Conservation (phyloP, 2,888 invertebrate genomes). For the Catocala sponsa region DNA sequence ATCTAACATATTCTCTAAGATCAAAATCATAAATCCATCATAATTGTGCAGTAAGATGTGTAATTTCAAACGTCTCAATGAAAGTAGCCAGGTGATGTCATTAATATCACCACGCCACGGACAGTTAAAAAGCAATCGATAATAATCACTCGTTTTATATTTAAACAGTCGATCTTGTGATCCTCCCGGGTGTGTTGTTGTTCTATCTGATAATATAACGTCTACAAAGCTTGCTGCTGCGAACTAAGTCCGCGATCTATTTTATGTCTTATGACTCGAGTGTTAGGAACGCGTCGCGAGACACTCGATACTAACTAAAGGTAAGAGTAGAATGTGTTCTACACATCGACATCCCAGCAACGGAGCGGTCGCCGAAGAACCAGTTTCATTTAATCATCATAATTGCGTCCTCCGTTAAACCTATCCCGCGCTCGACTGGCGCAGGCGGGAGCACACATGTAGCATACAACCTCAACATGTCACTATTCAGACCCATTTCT, state of each 20-base stretch:
- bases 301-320: constrained; percentile 48
- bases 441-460: constrained; percentile 57
- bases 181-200: constrained; percentile 43
- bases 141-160: constrained; percentile 39
- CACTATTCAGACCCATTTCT: constrained; percentile 43
- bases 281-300: constrained; percentile 36
- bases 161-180: constrained; percentile 34
- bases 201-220: constrained; percentile 40
- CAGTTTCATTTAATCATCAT: constrained; percentile 86
- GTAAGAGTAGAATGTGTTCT: constrained; percentile 64
- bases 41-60: no score
- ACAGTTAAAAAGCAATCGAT: constrained; percentile 19
- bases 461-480: constrained; percentile 33
- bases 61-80: background rate
- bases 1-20: no score
- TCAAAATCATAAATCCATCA: no score
- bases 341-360: constrained; percentile 71
- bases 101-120: constrained; percentile 19
- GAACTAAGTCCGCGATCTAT: constrained; percentile 33
- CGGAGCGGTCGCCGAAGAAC: constrained; percentile 73
- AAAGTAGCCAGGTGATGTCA: constrained; percentile 17
- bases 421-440: constrained; percentile 67
- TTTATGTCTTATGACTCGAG: constrained; percentile 42
- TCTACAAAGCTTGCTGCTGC: constrained; percentile 23
- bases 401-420: constrained; percentile 86